Percentiles rank a stretch among this genome's conserved stretches.
These are phyloP conservation scores for Lordiphosa andalusiaca DNA, from an alignment of 2,888 invertebrate species.

Conservation along the genomic window DNA sequence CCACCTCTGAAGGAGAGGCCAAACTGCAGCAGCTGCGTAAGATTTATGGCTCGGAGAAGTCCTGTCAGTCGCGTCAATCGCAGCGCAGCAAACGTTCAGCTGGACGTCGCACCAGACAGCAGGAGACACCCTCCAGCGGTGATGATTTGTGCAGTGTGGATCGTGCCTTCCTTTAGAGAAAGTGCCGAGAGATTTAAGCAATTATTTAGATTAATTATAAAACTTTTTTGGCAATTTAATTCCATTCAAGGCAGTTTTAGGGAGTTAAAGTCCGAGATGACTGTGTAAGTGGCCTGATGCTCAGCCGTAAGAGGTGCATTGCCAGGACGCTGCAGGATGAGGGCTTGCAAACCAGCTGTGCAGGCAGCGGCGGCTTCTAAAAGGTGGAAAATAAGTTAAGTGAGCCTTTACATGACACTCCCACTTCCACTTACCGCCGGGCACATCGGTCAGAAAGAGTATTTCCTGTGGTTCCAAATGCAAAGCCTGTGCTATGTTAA, in stretches of 20 bases:
- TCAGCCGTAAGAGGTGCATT: conserved; percentile 86
- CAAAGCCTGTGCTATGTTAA: conserved; percentile 86
- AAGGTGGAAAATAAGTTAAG: conserved; percentile 57
- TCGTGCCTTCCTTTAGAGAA: conserved; percentile 71
- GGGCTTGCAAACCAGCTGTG: conserved; percentile 85
- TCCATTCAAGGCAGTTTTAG: not conserved
- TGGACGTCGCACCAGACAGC: conserved; percentile 26
- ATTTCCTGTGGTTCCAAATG: conserved; percentile 84
- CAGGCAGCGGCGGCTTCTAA: conserved; percentile 92
- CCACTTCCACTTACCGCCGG: conserved; percentile 85
- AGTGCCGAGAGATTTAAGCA: conserved; percentile 4
- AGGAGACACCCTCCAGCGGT: conserved; percentile 40
- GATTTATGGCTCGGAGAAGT: conserved; percentile 58
- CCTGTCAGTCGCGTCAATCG: conserved; percentile 56
- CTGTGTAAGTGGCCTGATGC: conserved; percentile 82
- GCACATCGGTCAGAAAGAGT: conserved; percentile 92
- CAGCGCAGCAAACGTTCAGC: conserved; percentile 19
- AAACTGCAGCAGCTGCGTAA: conserved; percentile 63
- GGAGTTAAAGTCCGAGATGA: conserved; percentile 83
- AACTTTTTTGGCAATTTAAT: conserved; percentile 17
- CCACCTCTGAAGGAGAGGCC: conserved; percentile 21
- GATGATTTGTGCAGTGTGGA: conserved; percentile 78
- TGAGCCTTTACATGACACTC: not conserved
- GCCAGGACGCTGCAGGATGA: conserved; percentile 89
- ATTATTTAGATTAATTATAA: conserved; percentile 18